Evolutionary conservation across 1,140 invertebrate species (phyloP).

Genomic region (Protaetia brevitarsis): DNA sequence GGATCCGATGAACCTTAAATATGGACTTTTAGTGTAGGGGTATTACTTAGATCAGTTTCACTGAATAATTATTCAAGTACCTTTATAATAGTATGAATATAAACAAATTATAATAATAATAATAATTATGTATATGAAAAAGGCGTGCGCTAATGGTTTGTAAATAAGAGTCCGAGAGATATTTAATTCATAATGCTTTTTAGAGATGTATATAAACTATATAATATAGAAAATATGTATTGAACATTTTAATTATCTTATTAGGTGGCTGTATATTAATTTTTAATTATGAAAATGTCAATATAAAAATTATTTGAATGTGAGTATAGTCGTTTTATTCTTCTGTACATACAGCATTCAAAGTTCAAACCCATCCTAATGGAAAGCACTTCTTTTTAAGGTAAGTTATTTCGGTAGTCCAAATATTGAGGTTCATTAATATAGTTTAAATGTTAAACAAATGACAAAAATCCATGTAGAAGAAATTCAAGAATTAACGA

Average conservation of each 20-base stretch:
- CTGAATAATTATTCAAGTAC: neutral
- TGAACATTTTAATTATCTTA: constrained; percentile 20
- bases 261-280: constrained; percentile 24
- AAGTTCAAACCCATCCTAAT: no score
- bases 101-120: neutral
- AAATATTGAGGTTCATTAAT: neutral
- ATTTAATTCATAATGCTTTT: constrained; percentile 14
- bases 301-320: constrained; percentile 19
- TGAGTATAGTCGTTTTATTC: constrained; percentile 6
- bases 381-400: neutral
- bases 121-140: neutral
- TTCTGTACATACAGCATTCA: no score
- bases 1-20: constrained; percentile 42
- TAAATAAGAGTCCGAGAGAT: constrained; percentile 10
- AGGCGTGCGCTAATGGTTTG: constrained; percentile 1
- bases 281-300: constrained; percentile 19
- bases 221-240: constrained; percentile 3
- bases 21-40: neutral
- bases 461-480: no score
- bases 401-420: neutral
- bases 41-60: neutral
- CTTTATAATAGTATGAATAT: neutral
- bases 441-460: no score
- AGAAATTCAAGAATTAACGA: no score
- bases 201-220: constrained; percentile 20